Conservation (phyloP, 2,797 vertebrate genomes). For the Propithecus perrieri region DNA sequence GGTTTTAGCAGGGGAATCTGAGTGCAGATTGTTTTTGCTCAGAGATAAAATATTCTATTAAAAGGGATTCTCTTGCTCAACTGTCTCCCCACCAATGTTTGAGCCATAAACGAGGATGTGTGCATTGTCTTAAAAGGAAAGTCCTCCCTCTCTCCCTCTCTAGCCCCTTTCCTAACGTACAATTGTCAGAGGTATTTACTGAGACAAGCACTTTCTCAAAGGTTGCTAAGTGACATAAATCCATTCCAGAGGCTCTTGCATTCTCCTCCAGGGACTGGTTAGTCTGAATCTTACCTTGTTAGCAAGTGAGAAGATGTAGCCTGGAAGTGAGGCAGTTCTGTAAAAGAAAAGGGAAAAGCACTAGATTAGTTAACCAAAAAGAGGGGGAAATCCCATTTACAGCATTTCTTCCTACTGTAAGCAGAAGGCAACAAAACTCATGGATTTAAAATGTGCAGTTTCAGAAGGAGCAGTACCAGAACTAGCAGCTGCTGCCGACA, state of each 20-base stretch:
- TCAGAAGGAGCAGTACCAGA: neutral
- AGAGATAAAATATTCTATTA: neutral
- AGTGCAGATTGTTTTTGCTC: neutral
- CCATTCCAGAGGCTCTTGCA: conserved; percentile 13
- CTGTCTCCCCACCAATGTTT: neutral
- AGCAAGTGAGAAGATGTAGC: conserved; percentile 54
- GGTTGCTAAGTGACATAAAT: conserved; percentile 60
- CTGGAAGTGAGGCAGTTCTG: conserved; percentile 71
- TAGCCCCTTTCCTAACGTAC: neutral
- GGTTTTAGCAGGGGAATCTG: conserved; percentile 16
- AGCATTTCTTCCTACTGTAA: neutral
- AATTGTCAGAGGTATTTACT: conserved; percentile 34
- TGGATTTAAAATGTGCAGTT: conserved; percentile 14
- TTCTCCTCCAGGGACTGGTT: conserved; percentile 43
- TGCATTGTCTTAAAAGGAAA: neutral
- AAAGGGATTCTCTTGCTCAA: neutral
- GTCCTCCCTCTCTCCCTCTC: neutral
- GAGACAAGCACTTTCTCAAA: conserved; percentile 61
- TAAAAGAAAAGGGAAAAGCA: conserved; percentile 69
- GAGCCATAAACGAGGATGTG: neutral
- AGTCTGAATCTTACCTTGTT: conserved; percentile 82
- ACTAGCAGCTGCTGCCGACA: conserved; percentile 51
- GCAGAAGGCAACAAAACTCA: conserved; percentile 29
- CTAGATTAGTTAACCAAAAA: conserved; percentile 53
- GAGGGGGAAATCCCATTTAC: neutral